These are phyloP conservation scores for Luffia ferchaultella DNA, from an alignment of 2,888 invertebrate species.

Conservation along the genomic window DNA sequence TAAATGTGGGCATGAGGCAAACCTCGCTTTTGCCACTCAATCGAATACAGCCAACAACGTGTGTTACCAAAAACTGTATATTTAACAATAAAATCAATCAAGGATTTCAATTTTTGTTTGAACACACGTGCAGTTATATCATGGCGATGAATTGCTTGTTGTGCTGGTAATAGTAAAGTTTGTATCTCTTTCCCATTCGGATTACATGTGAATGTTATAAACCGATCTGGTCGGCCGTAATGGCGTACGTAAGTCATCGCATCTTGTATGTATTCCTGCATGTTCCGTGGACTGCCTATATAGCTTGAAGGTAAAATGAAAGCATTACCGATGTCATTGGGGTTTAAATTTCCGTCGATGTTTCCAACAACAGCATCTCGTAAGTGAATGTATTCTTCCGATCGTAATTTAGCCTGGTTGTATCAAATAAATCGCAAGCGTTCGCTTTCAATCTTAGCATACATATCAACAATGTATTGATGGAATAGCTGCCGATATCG, in stretches of 20 bases:
- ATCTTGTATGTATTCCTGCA: slow-evolving; percentile 22
- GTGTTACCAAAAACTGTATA: background rate
- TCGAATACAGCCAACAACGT: background rate
- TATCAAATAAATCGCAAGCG: too few species aligned
- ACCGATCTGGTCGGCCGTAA: background rate
- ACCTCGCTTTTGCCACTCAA: background rate
- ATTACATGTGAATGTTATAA: slow-evolving; percentile 2
- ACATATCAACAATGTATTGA: too few species aligned
- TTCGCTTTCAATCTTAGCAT: too few species aligned
- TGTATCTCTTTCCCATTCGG: background rate
- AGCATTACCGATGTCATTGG: slow-evolving; percentile 5
- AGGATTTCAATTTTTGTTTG: background rate
- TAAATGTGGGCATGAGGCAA: background rate
- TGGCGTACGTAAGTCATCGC: slow-evolving; percentile 18
- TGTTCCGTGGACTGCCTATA: slow-evolving; percentile 20
- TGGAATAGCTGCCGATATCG: too few species aligned
- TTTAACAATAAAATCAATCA: background rate
- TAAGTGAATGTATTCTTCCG: background rate
- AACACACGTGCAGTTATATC: background rate
- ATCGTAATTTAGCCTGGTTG: too few species aligned
- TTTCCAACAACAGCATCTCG: background rate
- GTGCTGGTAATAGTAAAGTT: background rate
- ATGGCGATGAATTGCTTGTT: background rate
- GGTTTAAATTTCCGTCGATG: background rate
- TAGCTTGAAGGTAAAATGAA: slow-evolving; percentile 9